phyloP scores from a whole-genome alignment of 2,113 vertebrate genomes.

The Ptilonorhynchus violaceus region DNA sequence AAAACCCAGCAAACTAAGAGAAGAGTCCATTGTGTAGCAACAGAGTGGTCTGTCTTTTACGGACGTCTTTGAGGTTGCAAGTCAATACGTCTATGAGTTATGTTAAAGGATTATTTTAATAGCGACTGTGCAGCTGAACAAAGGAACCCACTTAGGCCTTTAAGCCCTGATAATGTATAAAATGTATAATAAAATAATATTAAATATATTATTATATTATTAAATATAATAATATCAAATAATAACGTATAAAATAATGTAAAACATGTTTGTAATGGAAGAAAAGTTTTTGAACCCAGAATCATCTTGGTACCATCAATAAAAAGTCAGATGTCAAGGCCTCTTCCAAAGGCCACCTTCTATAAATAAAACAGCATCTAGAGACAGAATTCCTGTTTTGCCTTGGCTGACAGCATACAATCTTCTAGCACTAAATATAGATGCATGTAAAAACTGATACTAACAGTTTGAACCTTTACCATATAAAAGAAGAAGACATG shows the following conservation, averaged over 20 bases:
- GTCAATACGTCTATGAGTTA: neutral
- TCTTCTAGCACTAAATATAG: conserved; percentile 52
- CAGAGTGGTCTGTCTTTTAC: neutral
- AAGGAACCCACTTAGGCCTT: neutral
- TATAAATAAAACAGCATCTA: conserved; percentile 54
- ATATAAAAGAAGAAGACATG: conserved; percentile 44
- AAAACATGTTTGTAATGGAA: neutral
- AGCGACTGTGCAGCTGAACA: neutral
- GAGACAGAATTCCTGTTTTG: conserved; percentile 43
- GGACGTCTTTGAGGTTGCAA: neutral
- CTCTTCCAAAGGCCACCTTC: conserved; percentile 20
- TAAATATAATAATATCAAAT: no score
- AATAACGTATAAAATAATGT: neutral
- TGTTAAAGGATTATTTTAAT: neutral
- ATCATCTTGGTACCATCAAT: neutral
- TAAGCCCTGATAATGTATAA: no score
- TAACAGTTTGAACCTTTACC: conserved; percentile 15
- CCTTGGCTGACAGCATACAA: conserved; percentile 23
- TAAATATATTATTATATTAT: no score
- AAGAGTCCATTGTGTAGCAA: neutral
- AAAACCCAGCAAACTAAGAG: neutral
- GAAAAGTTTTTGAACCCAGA: neutral
- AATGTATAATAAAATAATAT: no score
- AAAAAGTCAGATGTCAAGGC: neutral
- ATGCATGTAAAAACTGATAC: neutral